Evolutionary conservation across 2,888 invertebrate species (phyloP).

Genomic region (Epiblema foenella): DNA sequence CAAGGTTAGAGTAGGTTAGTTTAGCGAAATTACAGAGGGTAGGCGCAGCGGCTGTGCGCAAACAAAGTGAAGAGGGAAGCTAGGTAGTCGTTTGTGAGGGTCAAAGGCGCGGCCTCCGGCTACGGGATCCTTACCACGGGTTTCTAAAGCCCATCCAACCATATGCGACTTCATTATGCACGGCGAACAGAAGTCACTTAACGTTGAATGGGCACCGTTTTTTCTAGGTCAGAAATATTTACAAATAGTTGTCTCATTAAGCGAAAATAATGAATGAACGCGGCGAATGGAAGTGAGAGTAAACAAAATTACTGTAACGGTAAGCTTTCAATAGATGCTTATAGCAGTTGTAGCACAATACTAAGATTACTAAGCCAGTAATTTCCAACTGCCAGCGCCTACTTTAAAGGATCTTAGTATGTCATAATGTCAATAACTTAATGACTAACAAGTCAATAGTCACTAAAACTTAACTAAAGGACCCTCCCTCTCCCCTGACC

Average conservation of each 20-base stretch:
- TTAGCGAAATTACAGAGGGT: slow-evolving; percentile 59
- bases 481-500: too few relatives aligned
- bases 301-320: slow-evolving; percentile 24
- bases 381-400: slow-evolving; percentile 16
- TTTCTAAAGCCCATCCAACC: slow-evolving; percentile 21
- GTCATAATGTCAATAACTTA: too few relatives aligned
- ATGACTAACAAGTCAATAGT: background rate
- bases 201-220: slow-evolving; percentile 10
- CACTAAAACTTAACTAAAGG: too few relatives aligned
- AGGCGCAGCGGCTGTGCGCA: slow-evolving; percentile 58
- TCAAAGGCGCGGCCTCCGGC: slow-evolving; percentile 54
- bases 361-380: slow-evolving; percentile 2
- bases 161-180: slow-evolving; percentile 16
- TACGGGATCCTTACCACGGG: slow-evolving; percentile 35
- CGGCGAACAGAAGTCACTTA: slow-evolving; percentile 13
- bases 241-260: slow-evolving; percentile 27
- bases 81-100: slow-evolving; percentile 66
- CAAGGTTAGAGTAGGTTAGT: slow-evolving; percentile 44
- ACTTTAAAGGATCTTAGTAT: slow-evolving; percentile 11
- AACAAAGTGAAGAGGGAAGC: slow-evolving; percentile 60
- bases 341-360: slow-evolving; percentile 18
- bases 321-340: slow-evolving; percentile 25
- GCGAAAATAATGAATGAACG: slow-evolving; percentile 28
- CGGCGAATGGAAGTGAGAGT: slow-evolving; percentile 38
- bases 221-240: slow-evolving; percentile 26